Conservation (phyloP, 1,140 invertebrate species). For the Drosophila tropicalis region DNA sequence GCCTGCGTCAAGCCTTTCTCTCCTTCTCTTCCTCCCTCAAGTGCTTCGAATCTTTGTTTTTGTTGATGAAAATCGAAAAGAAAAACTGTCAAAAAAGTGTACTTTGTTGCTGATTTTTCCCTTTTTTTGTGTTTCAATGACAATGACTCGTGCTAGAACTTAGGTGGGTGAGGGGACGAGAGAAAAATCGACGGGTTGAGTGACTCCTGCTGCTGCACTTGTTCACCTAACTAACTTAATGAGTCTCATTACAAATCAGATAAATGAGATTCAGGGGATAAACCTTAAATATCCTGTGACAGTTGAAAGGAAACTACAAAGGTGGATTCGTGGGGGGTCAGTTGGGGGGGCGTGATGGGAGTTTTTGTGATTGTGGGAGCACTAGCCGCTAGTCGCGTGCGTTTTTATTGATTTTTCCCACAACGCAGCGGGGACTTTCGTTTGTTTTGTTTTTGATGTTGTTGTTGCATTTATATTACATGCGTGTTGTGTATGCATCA, state of each 20-base stretch:
- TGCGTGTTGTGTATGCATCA: conserved; percentile 40
- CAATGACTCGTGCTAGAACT: conserved; percentile 34
- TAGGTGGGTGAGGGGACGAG: too few relatives aligned
- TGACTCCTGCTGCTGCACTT: too few relatives aligned
- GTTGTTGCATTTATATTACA: conserved; percentile 25
- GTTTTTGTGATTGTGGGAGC: neutral
- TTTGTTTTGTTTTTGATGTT: conserved; percentile 16
- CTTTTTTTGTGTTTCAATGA: conserved; percentile 30
- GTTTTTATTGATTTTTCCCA: conserved; percentile 76
- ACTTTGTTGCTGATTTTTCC: conserved; percentile 38
- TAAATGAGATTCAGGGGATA: neutral
- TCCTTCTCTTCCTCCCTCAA: neutral
- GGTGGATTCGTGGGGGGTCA: too few relatives aligned
- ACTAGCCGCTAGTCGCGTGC: conserved; percentile 46
- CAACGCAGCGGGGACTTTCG: conserved; percentile 23
- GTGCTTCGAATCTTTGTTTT: conserved; percentile 17
- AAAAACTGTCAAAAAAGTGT: conserved; percentile 31
- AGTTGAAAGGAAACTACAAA: neutral
- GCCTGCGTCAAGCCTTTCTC: conserved; percentile 29
- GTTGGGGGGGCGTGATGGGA: neutral
- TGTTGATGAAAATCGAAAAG: conserved; percentile 18
- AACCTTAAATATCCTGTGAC: neutral
- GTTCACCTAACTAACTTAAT: neutral
- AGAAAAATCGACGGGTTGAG: too few relatives aligned
- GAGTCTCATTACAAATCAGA: neutral